Conservation (phyloP, 2,797 vertebrate species). For the Peromyscus nudipes region DNA sequence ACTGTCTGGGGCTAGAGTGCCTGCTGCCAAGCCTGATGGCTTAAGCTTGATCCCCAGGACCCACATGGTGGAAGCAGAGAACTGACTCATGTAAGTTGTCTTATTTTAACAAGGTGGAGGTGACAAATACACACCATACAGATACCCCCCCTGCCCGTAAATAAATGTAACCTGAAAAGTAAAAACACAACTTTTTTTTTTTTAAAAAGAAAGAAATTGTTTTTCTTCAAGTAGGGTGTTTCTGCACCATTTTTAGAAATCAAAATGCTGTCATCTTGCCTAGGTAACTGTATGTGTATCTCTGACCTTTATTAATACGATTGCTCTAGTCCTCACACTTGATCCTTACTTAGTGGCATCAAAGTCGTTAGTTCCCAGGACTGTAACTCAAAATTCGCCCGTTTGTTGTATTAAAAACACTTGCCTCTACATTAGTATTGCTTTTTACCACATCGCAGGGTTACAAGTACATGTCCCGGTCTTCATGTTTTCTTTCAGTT, state of each 20-base stretch:
- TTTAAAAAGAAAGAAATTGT: neutral
- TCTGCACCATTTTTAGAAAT: neutral
- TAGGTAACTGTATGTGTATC: neutral
- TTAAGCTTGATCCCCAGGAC: neutral
- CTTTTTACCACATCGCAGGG: neutral
- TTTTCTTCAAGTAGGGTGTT: neutral
- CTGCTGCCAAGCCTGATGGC: neutral
- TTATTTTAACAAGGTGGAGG: neutral
- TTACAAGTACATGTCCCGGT: neutral
- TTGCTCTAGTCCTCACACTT: neutral
- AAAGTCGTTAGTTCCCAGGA: neutral
- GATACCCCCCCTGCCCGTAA: neutral
- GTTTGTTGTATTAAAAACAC: neutral
- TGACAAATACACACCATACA: neutral
- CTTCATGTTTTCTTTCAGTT: slow-evolving; percentile 1
- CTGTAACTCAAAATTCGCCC: neutral
- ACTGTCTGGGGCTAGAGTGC: neutral
- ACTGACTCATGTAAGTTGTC: neutral
- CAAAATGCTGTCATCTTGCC: neutral
- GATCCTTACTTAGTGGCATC: neutral
- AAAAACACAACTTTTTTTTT: neutral
- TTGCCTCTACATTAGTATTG: neutral
- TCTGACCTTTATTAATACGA: neutral
- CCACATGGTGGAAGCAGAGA: neutral
- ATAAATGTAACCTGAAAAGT: neutral